Conservation (phyloP, 2,888 invertebrate species). For the Trichacis sp. region DNA sequence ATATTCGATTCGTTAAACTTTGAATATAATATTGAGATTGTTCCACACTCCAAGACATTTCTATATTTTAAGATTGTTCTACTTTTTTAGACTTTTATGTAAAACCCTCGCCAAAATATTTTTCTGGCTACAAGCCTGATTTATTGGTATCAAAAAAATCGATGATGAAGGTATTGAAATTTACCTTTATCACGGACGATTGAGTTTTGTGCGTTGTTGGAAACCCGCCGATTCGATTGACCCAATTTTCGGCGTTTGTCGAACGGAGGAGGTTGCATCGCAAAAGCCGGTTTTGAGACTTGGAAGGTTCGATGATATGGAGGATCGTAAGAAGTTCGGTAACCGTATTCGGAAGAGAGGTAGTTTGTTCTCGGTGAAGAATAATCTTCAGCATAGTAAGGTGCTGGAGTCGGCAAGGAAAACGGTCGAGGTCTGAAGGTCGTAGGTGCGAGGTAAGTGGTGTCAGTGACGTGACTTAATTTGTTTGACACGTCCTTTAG, state of each 20-base stretch:
- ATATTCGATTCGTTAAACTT: no score
- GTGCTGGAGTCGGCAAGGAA: slow-evolving; percentile 42
- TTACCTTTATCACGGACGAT: slow-evolving; percentile 24
- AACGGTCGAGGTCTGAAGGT: slow-evolving; percentile 44
- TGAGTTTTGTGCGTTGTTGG: slow-evolving; percentile 15
- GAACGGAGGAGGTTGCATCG: slow-evolving; percentile 50
- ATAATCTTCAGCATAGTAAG: slow-evolving; percentile 41
- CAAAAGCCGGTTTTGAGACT: slow-evolving; percentile 41
- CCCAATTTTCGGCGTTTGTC: slow-evolving; percentile 32
- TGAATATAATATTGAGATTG: no score
- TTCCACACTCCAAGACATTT: no score
- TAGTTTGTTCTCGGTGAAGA: slow-evolving; percentile 49
- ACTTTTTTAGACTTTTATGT: no score
- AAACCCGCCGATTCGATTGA: slow-evolving; percentile 18
- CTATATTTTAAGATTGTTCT: no score
- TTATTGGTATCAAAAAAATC: neutral
- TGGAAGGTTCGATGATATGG: slow-evolving; percentile 36
- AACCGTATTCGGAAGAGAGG: slow-evolving; percentile 45
- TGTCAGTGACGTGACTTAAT: no score
- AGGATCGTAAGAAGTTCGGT: slow-evolving; percentile 39
- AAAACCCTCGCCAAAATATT: no score
- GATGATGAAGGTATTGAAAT: neutral
- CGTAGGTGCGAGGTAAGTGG: slow-evolving; percentile 44
- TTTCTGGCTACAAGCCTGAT: no score
- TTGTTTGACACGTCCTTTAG: slow-evolving; percentile 56